phyloP scores from a whole-genome alignment of 1,140 invertebrate genomes.

The Zaprionus lachaisei region DNA sequence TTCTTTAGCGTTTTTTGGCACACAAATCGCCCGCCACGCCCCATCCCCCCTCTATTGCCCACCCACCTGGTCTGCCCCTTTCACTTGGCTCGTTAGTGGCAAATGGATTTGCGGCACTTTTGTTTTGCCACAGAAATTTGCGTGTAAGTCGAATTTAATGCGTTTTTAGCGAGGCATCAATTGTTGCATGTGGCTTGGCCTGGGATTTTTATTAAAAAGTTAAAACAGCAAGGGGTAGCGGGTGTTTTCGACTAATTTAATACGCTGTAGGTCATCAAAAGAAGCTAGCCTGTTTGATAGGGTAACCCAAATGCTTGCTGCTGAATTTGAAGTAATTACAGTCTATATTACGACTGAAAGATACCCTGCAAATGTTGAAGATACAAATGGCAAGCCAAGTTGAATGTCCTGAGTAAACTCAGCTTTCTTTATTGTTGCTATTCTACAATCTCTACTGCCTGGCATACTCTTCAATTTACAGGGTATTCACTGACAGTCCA shows the following conservation, averaged over 20 bases:
- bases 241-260: background rate
- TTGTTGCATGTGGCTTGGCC: conserved; percentile 13
- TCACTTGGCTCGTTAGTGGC: conserved; percentile 2
- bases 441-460: too few relatives aligned
- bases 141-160: conserved; percentile 44
- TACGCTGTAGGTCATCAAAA: background rate
- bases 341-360: background rate
- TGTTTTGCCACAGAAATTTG: conserved; percentile 37
- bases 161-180: conserved; percentile 21
- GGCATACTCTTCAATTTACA: background rate
- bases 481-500: background rate
- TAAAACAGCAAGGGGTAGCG: background rate
- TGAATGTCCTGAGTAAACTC: too few relatives aligned
- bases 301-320: background rate
- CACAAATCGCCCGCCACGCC: conserved; percentile 19
- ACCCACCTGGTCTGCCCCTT: conserved; percentile 5
- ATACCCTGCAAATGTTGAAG: conserved; percentile 2
- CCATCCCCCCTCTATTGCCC: background rate
- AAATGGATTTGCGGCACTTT: conserved; percentile 34
- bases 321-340: background rate
- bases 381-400: background rate
- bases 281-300: background rate
- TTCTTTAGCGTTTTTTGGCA: conserved; percentile 37
- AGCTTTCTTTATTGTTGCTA: too few relatives aligned
- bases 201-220: conserved; percentile 1